Percentiles rank a stretch among this genome's conserved stretches.
Evolutionary conservation across 1,140 invertebrate species (phyloP).

Genomic region (Drosophila kikkawai): DNA sequence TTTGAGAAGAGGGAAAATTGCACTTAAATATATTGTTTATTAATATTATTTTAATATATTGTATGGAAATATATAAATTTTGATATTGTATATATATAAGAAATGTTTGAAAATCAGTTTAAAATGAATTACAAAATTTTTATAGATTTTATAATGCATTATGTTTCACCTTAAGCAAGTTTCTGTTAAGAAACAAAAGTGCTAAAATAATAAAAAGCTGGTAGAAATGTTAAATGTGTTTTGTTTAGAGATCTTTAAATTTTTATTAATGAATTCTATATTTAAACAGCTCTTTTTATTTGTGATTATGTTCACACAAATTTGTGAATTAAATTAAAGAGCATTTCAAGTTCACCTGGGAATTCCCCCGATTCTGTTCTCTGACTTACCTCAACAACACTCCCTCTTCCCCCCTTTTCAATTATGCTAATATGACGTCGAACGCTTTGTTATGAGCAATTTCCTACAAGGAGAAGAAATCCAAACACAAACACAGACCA

Average conservation of each 20-base stretch:
- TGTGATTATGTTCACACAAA: not conserved
- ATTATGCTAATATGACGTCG: slow-evolving; percentile 69
- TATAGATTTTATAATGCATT: not conserved
- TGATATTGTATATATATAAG: too few species aligned
- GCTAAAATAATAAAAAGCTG: not conserved
- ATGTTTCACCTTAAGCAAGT: too few species aligned
- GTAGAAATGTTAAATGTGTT: too few species aligned
- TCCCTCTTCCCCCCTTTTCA: slow-evolving; percentile 25
- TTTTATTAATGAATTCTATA: too few species aligned
- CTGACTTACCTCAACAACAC: not conserved
- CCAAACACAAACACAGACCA: slow-evolving; percentile 4
- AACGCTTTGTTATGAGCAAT: slow-evolving; percentile 63
- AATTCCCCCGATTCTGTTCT: not conserved
- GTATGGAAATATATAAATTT: too few species aligned
- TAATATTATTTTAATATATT: not conserved
- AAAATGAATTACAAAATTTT: not conserved
- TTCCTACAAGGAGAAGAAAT: slow-evolving; percentile 32
- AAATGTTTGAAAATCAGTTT: not conserved
- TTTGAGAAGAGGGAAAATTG: not conserved
- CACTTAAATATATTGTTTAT: not conserved
- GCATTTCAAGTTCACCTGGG: not conserved
- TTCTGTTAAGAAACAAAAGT: not conserved
- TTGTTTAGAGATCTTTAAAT: too few species aligned
- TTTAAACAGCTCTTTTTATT: not conserved
- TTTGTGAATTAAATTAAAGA: not conserved